A percentile compares a stretch with the other conserved stretches of the same genome.
These are phyloP conservation scores for Chlorospingus semifuscus DNA, from an alignment of 2,797 vertebrate genomes.

Conservation along the genomic window DNA sequence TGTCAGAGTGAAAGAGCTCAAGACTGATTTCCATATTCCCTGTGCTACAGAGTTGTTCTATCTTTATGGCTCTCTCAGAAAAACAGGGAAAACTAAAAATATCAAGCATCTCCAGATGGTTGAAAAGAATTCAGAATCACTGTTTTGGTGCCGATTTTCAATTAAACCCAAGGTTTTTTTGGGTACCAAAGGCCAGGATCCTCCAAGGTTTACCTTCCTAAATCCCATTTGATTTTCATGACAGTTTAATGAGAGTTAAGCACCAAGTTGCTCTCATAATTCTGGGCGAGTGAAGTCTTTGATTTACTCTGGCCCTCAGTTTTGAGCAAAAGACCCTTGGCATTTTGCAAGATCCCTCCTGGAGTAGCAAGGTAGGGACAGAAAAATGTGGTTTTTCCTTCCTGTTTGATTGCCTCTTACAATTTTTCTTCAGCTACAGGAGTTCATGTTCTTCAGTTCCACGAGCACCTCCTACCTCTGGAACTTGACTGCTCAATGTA, in stretches of 20 bases:
- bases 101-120: constrained; percentile 13
- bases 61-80: constrained; percentile 5
- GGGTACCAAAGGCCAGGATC: neutral
- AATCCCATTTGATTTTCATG: neutral
- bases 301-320: neutral
- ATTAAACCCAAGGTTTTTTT: neutral
- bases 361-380: neutral
- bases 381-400: neutral
- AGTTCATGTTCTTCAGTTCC: neutral
- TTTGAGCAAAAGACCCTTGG: neutral
- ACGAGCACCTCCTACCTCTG: neutral
- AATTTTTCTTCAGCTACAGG: neutral
- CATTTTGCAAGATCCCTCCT: neutral
- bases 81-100: constrained; percentile 13
- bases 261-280: neutral
- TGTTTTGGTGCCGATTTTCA: neutral
- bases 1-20: neutral
- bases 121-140: neutral
- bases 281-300: neutral
- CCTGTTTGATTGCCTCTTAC: neutral
- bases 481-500: neutral
- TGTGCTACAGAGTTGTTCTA: neutral
- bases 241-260: neutral
- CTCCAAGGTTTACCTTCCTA: neutral
- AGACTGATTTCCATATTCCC: constrained; percentile 21